Evolutionary conservation across 2,888 invertebrate species (phyloP).

Genomic region (Cyrtodaria siliqua): DNA sequence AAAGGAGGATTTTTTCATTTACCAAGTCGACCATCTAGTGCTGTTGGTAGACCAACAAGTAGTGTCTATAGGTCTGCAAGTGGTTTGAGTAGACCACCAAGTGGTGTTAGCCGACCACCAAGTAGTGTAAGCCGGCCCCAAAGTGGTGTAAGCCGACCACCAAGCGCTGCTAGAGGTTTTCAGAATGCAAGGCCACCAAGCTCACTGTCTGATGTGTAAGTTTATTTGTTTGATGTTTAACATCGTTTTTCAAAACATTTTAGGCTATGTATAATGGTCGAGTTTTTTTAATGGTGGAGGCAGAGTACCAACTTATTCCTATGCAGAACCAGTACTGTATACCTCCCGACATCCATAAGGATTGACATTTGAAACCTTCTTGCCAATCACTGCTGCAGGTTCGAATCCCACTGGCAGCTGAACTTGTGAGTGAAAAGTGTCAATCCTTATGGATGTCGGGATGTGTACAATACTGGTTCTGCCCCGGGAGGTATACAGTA

Average conservation of each 20-base stretch:
- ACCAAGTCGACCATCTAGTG: constrained; percentile 8
- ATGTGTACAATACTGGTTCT: too few species aligned
- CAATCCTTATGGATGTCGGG: too few species aligned
- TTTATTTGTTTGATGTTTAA: not conserved
- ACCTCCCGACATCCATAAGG: too few species aligned
- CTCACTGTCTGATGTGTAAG: constrained; percentile 7
- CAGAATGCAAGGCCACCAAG: too few species aligned
- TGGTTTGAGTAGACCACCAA: constrained; percentile 3
- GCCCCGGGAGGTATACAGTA: too few species aligned
- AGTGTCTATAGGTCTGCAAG: constrained; percentile 7
- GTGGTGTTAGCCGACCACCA: not conserved
- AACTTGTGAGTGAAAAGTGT: too few species aligned
- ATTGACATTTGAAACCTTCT: too few species aligned
- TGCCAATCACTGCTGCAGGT: too few species aligned
- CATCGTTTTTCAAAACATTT: too few species aligned
- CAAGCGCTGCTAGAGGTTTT: constrained; percentile 12
- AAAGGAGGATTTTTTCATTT: constrained; percentile 28
- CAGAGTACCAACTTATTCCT: not conserved
- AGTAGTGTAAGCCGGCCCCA: not conserved
- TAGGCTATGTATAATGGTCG: too few species aligned
- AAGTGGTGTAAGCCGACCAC: constrained; percentile 8
- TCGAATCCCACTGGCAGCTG: too few species aligned
- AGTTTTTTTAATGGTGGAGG: constrained; percentile 8
- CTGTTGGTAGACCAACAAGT: constrained; percentile 4
- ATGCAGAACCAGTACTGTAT: constrained; percentile 2